Evolutionary conservation across 2,888 invertebrate species (phyloP).

Genomic region (Chrysodeixis includens): DNA sequence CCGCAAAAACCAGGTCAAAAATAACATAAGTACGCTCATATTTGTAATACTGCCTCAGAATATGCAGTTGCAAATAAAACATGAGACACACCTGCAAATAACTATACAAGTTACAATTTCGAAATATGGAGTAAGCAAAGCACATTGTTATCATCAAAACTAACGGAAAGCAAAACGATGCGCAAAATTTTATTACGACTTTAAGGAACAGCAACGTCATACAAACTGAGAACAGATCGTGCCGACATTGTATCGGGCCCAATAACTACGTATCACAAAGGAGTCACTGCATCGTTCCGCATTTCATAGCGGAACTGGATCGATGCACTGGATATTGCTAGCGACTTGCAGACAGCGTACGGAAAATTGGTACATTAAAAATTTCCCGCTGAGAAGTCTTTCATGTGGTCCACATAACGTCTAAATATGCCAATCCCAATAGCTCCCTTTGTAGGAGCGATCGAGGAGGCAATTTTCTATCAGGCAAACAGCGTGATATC

Average conservation of each 20-base stretch:
- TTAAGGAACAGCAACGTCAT: slow-evolving; percentile 62
- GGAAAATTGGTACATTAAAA: slow-evolving; percentile 63
- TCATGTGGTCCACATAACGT: slow-evolving; percentile 57
- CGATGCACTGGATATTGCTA: slow-evolving; percentile 58
- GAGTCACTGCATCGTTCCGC: slow-evolving; percentile 63
- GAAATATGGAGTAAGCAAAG: slow-evolving; percentile 10
- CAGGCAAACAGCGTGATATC: slow-evolving; percentile 22
- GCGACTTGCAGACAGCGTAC: slow-evolving; percentile 51
- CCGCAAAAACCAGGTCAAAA: neutral
- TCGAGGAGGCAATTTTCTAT: slow-evolving; percentile 28
- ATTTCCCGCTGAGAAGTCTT: slow-evolving; percentile 65
- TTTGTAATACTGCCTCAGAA: too few relatives aligned
- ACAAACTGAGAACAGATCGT: slow-evolving; percentile 64
- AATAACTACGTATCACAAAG: slow-evolving; percentile 68
- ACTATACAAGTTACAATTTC: neutral
- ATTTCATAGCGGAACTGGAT: slow-evolving; percentile 55
- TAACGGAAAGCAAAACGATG: slow-evolving; percentile 48
- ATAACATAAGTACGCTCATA: too few relatives aligned
- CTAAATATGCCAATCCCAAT: slow-evolving; percentile 53
- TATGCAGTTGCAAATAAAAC: too few relatives aligned
- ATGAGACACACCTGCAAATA: too few relatives aligned
- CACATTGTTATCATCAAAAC: slow-evolving; percentile 20
- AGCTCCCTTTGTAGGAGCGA: slow-evolving; percentile 32
- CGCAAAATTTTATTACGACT: slow-evolving; percentile 67
- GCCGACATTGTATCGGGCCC: slow-evolving; percentile 67